A percentile compares a stretch with the other conserved stretches of the same genome.
Conservation (phyloP, 2,888 invertebrate genomes). For the Epirrita christyi region DNA sequence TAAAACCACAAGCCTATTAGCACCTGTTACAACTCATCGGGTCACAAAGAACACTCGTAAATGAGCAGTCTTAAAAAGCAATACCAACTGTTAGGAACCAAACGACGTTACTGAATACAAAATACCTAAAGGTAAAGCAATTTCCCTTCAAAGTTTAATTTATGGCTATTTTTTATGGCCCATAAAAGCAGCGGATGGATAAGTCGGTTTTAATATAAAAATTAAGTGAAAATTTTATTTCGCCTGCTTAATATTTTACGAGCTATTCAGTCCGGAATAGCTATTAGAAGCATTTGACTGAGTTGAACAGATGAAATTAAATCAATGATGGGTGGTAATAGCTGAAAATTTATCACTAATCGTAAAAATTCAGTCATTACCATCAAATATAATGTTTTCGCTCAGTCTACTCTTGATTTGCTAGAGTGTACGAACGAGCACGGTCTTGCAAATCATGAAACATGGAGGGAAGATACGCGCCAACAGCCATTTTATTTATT, state of each 20-base stretch:
- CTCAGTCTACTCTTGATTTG: too few relatives aligned
- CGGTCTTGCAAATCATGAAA: too few relatives aligned
- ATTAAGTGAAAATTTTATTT: conserved; percentile 52
- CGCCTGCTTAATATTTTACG: conserved; percentile 38
- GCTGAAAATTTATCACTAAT: not conserved
- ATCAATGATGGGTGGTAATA: conserved; percentile 5
- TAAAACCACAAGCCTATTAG: not conserved
- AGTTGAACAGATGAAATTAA: conserved; percentile 25
- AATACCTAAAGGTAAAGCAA: conserved; percentile 50
- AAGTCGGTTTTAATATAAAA: conserved; percentile 53
- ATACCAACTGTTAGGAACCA: conserved; percentile 45
- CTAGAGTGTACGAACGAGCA: too few relatives aligned
- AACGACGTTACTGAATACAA: conserved; percentile 48
- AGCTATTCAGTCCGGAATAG: conserved; percentile 21
- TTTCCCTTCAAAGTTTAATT: conserved; percentile 59
- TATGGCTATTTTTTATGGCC: conserved; percentile 62
- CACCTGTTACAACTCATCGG: conserved; percentile 12
- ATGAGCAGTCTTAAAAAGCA: conserved; percentile 52
- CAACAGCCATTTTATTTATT: too few relatives aligned
- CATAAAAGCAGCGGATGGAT: conserved; percentile 57
- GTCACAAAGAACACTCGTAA: conserved; percentile 24
- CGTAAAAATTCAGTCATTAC: not conserved
- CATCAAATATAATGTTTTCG: too few relatives aligned
- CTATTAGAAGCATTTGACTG: conserved; percentile 18
- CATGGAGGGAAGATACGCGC: too few relatives aligned